These are phyloP conservation scores for Cladopsammia gracilis DNA, from an alignment of 64 coral and sea anemone species.

Conservation along the genomic window DNA sequence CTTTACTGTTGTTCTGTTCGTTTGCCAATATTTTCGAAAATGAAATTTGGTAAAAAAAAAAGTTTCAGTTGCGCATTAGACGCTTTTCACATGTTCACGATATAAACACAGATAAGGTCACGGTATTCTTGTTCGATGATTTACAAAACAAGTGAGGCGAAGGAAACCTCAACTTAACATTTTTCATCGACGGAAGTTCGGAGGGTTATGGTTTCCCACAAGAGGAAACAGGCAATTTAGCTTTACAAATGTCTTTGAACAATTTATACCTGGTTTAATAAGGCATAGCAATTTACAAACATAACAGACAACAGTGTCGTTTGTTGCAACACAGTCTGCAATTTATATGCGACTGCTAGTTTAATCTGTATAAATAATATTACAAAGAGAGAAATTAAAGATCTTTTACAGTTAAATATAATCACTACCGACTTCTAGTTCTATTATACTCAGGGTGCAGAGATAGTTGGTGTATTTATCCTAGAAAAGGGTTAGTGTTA, in stretches of 20 bases:
- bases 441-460: too few species aligned
- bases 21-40: background rate
- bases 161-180: background rate
- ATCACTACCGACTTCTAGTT: background rate
- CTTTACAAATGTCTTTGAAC: too few species aligned
- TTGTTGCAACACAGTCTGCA: background rate
- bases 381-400: background rate
- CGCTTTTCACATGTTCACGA: too few species aligned
- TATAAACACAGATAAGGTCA: background rate
- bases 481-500: background rate
- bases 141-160: background rate
- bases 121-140: too few species aligned
- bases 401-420: background rate
- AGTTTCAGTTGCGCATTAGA: too few species aligned
- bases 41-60: background rate
- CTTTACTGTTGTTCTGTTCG: background rate
- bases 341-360: background rate
- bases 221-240: background rate
- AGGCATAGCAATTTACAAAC: background rate
- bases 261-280: background rate
- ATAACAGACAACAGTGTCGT: background rate
- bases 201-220: background rate
- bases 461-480: background rate
- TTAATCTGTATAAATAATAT: conserved; percentile 50
- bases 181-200: background rate